Evolutionary conservation across 2,888 invertebrate genomes (phyloP), one percentile per base, ranked within the genome.

Genomic region (Chymomyza caudatula): DNA sequence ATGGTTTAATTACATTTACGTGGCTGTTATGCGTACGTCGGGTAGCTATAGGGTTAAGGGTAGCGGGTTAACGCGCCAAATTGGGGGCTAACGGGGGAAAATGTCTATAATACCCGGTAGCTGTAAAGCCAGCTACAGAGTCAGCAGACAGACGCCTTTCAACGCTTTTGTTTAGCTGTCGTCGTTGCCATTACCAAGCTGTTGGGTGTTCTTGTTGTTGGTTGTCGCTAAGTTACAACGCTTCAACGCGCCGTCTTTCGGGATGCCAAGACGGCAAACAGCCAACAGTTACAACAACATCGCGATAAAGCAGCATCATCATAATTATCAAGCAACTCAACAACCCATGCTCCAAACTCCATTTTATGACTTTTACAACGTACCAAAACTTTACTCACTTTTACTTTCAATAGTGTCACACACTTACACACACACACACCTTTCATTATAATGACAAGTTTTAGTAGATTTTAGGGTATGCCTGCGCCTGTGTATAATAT

Each of bases 1-100:
- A 82, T 86, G 86, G 85, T 82, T 82, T 82, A 82, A 86, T 82
- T 82, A 82, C 86, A 82, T 82, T 84, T 82, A 77, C 82, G 82
- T 86, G 82, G 81, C 77, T 73, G 77, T 73, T 73, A 69, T 79
- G 76, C 71, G 77, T 67, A 59, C 53, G 52, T 51, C 25, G 58
- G 65, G 49, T 15, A 52, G 49, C 17, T n/a, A 49, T 60, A 56
- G 49, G 22, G 52, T 42, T 49, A 44, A 62, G 6, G 13, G 29
- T 20, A 11, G n/a, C 19, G 13, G 20, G 6, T 4, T 2, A 3
- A 4, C 42, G 37, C 37, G 23, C 2, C 59, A 49, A 47, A 43
- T 15, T 65, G 63, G 62, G 74, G 76, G 69, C 72, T 76, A 69
- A 71, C 37, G 47, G 23, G 62, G 25, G 22, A 53, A 63, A 44